Evolutionary conservation across 2,888 invertebrate species (phyloP), one percentile per base, ranked within the genome.

Genomic region (Tromatobia lineatoria): DNA sequence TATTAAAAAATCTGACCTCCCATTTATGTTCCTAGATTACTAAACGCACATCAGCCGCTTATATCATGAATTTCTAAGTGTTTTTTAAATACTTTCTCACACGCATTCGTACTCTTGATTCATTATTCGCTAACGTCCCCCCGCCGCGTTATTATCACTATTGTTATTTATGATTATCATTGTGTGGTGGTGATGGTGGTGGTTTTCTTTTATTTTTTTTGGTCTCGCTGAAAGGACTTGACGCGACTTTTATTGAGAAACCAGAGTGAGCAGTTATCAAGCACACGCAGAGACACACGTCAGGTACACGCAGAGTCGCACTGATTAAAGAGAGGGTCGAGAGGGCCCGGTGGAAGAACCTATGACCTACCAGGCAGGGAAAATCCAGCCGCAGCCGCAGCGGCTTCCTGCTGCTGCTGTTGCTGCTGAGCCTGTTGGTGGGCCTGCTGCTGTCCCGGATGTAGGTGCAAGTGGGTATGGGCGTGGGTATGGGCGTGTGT

Each of bases 401-500:
- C 94, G 86, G 93, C 93, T 94, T 97, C 97, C 94, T 96, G 97
- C 94, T 96, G 97, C 94, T 95, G 95, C 94, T 95, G 95, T 87
- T 74, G 74, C 61, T 77, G 77, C 69, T 69, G 77, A 78, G 93
- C 93, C 89, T 92, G 92, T 89, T 93, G 92, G 91, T 95, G 95
- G 89, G 95, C 95, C 89, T 95, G 95, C 92, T 96, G 96, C 94
- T 96, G 96, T 86, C 96, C 96, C 91, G 97, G 97, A 95, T 97
- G 97, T 89, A 97, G 95, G 95, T 97, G 97, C 89, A 97, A 96
- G 95, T 97, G 97, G 91, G 98, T 97, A 95, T 98, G 98, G 92
- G 98, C 97, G 94, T 98, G 98, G 89, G 97, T 97, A 95, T 98
- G 98, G 90, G 98, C 97, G 94, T 98, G 98, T 89, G 98, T 97